Evolutionary conservation across 2,797 vertebrate genomes (phyloP).

Genomic region (Onychomys torridus): DNA sequence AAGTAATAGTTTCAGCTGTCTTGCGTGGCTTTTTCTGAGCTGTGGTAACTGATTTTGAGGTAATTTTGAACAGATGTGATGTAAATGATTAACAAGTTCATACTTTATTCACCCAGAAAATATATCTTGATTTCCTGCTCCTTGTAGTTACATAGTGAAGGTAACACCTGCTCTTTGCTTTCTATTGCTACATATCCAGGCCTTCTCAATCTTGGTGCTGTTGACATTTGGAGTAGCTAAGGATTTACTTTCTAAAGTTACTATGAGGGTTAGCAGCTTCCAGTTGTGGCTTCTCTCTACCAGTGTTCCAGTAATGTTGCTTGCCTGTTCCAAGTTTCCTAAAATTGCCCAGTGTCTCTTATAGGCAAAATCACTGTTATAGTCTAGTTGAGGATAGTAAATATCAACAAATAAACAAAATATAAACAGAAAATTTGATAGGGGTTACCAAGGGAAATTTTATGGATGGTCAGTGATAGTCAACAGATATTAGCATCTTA

Average conservation of each 20-base stretch:
- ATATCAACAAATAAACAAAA: background rate
- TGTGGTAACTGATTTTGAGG: constrained; percentile 22
- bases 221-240: background rate
- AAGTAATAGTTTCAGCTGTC: background rate
- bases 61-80: constrained; percentile 33
- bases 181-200: background rate
- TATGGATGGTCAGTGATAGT: background rate
- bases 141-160: background rate
- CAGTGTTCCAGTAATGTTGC: background rate
- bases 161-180: background rate
- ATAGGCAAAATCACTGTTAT: background rate
- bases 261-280: background rate
- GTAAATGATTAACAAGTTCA: background rate
- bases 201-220: background rate
- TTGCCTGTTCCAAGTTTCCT: background rate
- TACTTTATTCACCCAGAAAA: constrained; percentile 9
- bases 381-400: background rate
- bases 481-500: background rate
- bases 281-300: background rate
- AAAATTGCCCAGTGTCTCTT: background rate
- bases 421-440: background rate
- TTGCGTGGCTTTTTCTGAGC: background rate
- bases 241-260: background rate
- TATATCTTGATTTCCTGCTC: constrained; percentile 12
- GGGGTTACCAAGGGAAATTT: background rate